Evolutionary conservation across 2,888 invertebrate genomes (phyloP), one percentile per base, ranked within the genome.

Genomic region (Falcaria lacertinaria): DNA sequence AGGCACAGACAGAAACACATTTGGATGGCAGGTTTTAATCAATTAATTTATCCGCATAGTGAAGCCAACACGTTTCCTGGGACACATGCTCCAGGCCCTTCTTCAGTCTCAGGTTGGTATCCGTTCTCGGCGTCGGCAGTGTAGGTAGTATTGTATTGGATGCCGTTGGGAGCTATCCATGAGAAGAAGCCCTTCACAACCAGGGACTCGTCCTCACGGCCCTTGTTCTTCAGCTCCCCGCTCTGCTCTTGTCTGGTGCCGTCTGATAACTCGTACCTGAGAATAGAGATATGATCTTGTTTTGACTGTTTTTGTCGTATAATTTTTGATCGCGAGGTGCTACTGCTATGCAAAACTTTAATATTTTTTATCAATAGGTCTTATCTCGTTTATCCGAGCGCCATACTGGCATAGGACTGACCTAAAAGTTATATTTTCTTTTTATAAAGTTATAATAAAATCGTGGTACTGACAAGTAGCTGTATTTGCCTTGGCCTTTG

Each of bases 41-140:
- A n/a, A 6, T 3, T 19, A 19, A 6, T 19, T 19, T 19, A 19
- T 19, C 19, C 19, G 19, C 3, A 6, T 19, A 83, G 72, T 11
- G 82, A 77, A 3, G 79, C 75, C 2, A 79, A 64, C 4, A 83
- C 75, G 0, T 60, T 77, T 0, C 74, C 45, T 1, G 82, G 78
- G 1, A 83, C 51, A 0, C 48, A 64, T 5, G 80, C 79, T 0
- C 73, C 74, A 0, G 75, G 70, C 0, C 74, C 74, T 44, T 82
- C 75, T 34, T 79, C 75, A 13, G 81, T 75, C n/a, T 65, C 72
- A 1, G 91, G 90, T 49, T 89, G 86, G 81, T 80, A 91, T 4
- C 91, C 91, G 54, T 90, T 90, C 55, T 91, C 91, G 6, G 19
- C 19, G 52, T 91, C 91, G 16, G 91, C 91, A 5, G 82, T 67